Evolutionary conservation across 2,888 invertebrate genomes (phyloP), one percentile per base, ranked within the genome.

Genomic region (Lysandra bellargus): DNA sequence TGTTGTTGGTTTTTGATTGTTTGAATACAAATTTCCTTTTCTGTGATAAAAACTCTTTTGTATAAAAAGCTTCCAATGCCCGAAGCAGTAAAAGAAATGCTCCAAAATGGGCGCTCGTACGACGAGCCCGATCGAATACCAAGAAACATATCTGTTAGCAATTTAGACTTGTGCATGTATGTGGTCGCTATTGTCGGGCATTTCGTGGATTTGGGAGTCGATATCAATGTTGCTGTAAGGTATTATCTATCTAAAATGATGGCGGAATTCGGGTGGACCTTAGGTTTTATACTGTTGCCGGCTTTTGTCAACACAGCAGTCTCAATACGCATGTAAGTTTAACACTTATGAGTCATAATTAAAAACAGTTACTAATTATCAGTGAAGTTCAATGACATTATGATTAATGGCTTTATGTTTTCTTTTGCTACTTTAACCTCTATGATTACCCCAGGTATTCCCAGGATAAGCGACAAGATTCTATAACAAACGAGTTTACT

Each of bases 231-330:
- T 49, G 97, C 97, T 17, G 94, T 96, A 81, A 93, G 95, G 85
- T 97, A 97, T 86, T 96, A 95, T 82, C 84, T 95, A 81, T 92
- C 93, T 40, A 88, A 89, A 17, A 93, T 95, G 85, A 90, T 94
- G 82, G 91, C 91, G 78, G 96, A 96, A 88, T 97, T 97, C 86
- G 92, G 95, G 40, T 95, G 96, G 90, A 97, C 97, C 1, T 87
- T 97, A 75, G 95, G 94, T 60, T 97, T 97, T 86, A 96, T 97
- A 83, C 91, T 97, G 76, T 88, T 97, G 83, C 97, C 97, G 76
- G 97, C 97, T 0, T 93, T 97, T 82, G 96, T 97, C 49, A 97
- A 97, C 88, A 97, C 97, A 14, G 95, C 96, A 14, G 96, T 97
- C 79, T 97, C 97, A 78, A 95, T 96, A 82, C 91, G 96, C 89